A percentile compares a stretch with the other conserved stretches of the same genome.
phyloP scores from a whole-genome alignment of 1,140 invertebrate genomes.

The Helicorthomorpha holstii region DNA sequence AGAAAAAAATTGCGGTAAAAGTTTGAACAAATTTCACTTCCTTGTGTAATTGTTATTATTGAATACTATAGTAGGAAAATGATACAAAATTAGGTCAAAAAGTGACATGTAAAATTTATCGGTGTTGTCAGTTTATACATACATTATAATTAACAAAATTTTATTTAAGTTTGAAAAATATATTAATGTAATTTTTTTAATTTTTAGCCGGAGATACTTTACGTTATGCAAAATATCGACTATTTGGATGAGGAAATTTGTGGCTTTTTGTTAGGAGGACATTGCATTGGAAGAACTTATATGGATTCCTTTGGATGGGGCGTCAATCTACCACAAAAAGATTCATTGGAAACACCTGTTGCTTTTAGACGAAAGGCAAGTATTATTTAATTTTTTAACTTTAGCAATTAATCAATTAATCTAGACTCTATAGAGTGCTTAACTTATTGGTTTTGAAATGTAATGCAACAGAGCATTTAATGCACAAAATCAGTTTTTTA shows the following conservation, averaged over 20 bases:
- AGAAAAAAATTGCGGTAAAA: too few relatives aligned
- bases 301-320: neutral
- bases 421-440: neutral
- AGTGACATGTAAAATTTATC: too few relatives aligned
- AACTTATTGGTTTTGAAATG: too few relatives aligned
- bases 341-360: neutral
- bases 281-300: neutral
- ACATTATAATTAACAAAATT: too few relatives aligned
- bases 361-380: neutral
- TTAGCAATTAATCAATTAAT: neutral
- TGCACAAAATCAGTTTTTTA: neutral
- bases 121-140: too few relatives aligned
- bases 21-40: too few relatives aligned
- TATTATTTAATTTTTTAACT: neutral
- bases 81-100: too few relatives aligned
- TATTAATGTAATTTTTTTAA: too few relatives aligned
- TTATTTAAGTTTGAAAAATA: too few relatives aligned
- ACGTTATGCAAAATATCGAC: neutral
- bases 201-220: neutral
- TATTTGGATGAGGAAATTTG: neutral
- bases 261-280: neutral
- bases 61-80: too few relatives aligned
- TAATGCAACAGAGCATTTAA: too few relatives aligned
- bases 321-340: neutral
- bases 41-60: too few relatives aligned